phyloP scores from a whole-genome alignment of 2,797 vertebrate species.

The Tenualosa ilisha region DNA sequence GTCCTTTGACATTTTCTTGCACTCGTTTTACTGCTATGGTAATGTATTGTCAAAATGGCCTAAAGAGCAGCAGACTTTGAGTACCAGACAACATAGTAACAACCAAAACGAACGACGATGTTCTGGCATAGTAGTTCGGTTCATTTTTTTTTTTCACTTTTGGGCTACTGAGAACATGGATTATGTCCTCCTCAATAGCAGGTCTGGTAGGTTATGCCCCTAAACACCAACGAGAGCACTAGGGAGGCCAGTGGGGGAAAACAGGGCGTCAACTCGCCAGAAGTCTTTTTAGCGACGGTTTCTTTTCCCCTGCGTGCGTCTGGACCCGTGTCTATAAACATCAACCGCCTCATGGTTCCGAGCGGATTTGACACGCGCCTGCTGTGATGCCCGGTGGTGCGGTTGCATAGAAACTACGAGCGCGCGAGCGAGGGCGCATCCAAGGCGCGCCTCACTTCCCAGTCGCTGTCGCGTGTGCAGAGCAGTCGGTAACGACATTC shows the following conservation, averaged over 20 bases:
- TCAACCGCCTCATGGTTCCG: not conserved
- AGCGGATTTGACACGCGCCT: not conserved
- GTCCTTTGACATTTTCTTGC: no score
- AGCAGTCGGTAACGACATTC: not conserved
- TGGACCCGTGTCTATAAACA: not conserved
- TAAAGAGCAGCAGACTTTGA: no score
- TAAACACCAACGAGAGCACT: no score
- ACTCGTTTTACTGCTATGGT: no score
- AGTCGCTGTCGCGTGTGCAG: not conserved
- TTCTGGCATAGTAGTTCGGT: no score
- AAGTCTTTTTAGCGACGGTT: not conserved
- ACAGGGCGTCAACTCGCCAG: not conserved
- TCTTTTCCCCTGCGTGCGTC: constrained; percentile 1
- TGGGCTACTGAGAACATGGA: not conserved
- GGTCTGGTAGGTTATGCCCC: no score
- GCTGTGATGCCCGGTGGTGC: constrained; percentile 14
- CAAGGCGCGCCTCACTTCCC: constrained; percentile 11
- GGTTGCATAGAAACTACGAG: constrained; percentile 18
- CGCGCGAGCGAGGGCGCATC: not conserved
- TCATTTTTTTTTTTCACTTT: no score
- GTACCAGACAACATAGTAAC: no score
- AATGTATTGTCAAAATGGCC: no score
- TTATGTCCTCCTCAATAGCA: not conserved
- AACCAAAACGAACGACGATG: no score
- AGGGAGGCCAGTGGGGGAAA: not conserved